These are phyloP conservation scores for Luperina nickerlii DNA, from an alignment of 2,888 invertebrate species.

Conservation along the genomic window DNA sequence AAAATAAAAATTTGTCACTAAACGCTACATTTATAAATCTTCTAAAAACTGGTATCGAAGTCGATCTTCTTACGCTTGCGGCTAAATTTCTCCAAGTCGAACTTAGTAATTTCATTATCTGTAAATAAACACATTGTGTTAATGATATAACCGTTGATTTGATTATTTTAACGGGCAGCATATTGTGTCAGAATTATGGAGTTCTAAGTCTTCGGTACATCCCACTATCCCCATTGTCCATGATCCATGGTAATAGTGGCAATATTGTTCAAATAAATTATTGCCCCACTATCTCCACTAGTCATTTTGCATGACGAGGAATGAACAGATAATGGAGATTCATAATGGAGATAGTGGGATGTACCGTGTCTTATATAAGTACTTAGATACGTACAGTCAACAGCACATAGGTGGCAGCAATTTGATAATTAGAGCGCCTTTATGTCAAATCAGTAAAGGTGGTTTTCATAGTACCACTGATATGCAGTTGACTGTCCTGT, in stretches of 20 bases:
- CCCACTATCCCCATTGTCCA: no score
- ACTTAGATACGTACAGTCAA: neutral
- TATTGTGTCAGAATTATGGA: neutral
- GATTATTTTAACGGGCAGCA: neutral
- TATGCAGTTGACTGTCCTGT: neutral
- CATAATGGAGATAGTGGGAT: no score
- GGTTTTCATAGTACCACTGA: neutral
- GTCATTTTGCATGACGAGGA: no score
- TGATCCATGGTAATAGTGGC: no score
- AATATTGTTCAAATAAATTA: no score
- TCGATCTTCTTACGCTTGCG: slow-evolving; percentile 72
- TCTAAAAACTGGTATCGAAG: slow-evolving; percentile 70
- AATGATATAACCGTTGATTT: neutral
- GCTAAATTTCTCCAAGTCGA: slow-evolving; percentile 81
- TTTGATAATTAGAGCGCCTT: no score
- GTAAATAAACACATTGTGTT: slow-evolving; percentile 63
- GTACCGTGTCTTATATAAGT: neutral
- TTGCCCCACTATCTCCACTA: no score
- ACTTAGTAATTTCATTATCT: slow-evolving; percentile 75
- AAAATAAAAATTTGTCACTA: slow-evolving; percentile 93
- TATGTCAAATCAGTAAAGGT: no score
- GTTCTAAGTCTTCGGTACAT: neutral
- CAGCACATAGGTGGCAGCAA: neutral
- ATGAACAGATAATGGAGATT: no score
- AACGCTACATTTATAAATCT: slow-evolving; percentile 87